A percentile compares a stretch with the other conserved stretches of the same genome.
These are phyloP conservation scores for Microtus pennsylvanicus DNA, from an alignment of 2,113 vertebrate genomes.

Conservation along the genomic window DNA sequence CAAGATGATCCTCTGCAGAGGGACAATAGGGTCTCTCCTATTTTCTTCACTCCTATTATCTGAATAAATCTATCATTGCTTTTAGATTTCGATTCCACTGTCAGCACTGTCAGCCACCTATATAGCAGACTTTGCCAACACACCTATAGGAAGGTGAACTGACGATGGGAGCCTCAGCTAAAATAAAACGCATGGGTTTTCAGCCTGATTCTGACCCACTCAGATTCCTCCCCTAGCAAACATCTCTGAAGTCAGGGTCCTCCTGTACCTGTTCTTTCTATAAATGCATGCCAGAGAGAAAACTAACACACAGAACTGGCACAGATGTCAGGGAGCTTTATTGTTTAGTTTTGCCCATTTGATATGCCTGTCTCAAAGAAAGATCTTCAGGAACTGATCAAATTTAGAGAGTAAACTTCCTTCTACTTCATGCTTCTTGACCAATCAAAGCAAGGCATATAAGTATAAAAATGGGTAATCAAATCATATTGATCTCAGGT, in stretches of 20 bases:
- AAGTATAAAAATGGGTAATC: constrained; percentile 5
- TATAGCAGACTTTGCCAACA: neutral
- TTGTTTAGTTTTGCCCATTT: constrained; percentile 50
- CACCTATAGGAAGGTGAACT: neutral
- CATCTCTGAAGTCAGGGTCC: neutral
- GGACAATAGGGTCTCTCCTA: neutral
- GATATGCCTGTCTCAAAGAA: constrained; percentile 59
- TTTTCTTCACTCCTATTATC: neutral
- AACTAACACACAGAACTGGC: neutral
- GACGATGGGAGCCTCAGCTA: neutral
- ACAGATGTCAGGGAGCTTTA: neutral
- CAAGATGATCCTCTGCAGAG: neutral
- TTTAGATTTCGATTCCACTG: neutral
- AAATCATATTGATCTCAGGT: neutral
- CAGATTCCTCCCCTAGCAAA: neutral
- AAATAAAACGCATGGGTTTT: neutral
- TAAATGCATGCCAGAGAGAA: neutral
- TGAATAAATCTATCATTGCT: neutral
- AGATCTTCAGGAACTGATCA: constrained; percentile 75
- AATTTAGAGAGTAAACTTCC: constrained; percentile 42
- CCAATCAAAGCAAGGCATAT: constrained; percentile 70
- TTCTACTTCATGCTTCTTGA: constrained; percentile 70
- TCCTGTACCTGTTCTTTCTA: neutral
- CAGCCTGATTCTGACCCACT: neutral
- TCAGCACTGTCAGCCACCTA: neutral